Evolutionary conservation across 2,113 vertebrate species (phyloP).

Genomic region (Hemibagrus wyckioides): DNA sequence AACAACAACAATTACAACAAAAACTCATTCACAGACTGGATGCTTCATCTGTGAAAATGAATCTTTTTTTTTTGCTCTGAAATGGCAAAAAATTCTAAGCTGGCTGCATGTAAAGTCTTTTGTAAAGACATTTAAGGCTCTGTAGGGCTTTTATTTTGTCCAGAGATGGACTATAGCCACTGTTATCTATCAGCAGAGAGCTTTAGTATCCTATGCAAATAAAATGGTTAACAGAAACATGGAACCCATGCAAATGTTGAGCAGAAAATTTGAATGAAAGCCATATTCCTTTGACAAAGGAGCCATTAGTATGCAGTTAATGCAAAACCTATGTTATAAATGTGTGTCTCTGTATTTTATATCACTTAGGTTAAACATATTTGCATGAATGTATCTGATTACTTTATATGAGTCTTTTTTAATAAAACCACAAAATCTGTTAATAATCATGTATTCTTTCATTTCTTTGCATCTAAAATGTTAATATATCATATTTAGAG

Average conservation of each 20-base stretch:
- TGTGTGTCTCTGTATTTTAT: slow-evolving; percentile 7
- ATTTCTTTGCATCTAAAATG: neutral
- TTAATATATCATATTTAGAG: neutral
- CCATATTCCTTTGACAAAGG: slow-evolving; percentile 69
- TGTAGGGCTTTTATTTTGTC: slow-evolving; percentile 46
- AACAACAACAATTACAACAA: neutral
- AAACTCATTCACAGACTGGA: neutral
- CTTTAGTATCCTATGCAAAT: slow-evolving; percentile 37
- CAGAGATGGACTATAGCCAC: slow-evolving; percentile 37
- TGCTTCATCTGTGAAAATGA: neutral
- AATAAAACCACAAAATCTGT: slow-evolving; percentile 12
- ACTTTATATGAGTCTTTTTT: neutral
- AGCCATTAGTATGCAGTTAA: slow-evolving; percentile 56
- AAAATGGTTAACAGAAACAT: slow-evolving; percentile 24
- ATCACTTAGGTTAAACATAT: slow-evolving; percentile 1
- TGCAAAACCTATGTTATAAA: slow-evolving; percentile 51
- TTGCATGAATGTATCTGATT: slow-evolving; percentile 13
- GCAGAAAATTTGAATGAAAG: slow-evolving; percentile 51
- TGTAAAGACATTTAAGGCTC: slow-evolving; percentile 47
- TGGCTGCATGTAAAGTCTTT: slow-evolving; percentile 49
- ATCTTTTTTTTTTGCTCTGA: slow-evolving; percentile 26
- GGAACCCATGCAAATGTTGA: slow-evolving; percentile 35
- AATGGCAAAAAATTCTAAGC: slow-evolving; percentile 18
- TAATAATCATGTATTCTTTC: neutral
- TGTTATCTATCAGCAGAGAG: slow-evolving; percentile 46